Percentiles rank a stretch among this genome's conserved stretches.
Conservation (phyloP, 2,113 vertebrate species). For the Dasypus novemcinctus region DNA sequence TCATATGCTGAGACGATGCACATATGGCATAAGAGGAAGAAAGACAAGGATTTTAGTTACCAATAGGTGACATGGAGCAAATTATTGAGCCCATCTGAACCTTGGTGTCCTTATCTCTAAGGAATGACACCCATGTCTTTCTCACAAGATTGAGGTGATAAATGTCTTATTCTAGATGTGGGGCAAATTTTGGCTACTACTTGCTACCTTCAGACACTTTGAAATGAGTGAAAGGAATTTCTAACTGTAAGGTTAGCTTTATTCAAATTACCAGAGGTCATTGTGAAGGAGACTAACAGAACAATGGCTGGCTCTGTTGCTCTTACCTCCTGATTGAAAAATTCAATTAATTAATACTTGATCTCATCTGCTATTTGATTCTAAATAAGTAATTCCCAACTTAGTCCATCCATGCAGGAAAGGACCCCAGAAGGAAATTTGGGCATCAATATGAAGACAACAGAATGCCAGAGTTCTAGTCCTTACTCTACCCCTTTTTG, state of each 20-base stretch:
- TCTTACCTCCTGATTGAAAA: neutral
- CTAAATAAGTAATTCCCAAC: neutral
- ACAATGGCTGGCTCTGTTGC: neutral
- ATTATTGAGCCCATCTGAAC: neutral
- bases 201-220: neutral
- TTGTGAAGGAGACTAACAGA: neutral
- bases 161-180: no score
- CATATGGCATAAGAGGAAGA: neutral
- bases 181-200: neutral
- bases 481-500: neutral
- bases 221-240: neutral
- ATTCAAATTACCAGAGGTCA: neutral
- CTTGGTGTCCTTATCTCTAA: neutral
- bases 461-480: no score
- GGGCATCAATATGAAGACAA: neutral
- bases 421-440: neutral
- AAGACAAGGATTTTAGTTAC: neutral
- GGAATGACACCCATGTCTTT: neutral
- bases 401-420: neutral
- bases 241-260: neutral
- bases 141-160: neutral
- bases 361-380: neutral
- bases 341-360: neutral
- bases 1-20: neutral
- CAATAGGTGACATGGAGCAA: neutral